A percentile compares a stretch with the other conserved stretches of the same genome.
These are phyloP conservation scores for Girardia tigrina DNA, from an alignment of 2,888 invertebrate species.

Conservation along the genomic window DNA sequence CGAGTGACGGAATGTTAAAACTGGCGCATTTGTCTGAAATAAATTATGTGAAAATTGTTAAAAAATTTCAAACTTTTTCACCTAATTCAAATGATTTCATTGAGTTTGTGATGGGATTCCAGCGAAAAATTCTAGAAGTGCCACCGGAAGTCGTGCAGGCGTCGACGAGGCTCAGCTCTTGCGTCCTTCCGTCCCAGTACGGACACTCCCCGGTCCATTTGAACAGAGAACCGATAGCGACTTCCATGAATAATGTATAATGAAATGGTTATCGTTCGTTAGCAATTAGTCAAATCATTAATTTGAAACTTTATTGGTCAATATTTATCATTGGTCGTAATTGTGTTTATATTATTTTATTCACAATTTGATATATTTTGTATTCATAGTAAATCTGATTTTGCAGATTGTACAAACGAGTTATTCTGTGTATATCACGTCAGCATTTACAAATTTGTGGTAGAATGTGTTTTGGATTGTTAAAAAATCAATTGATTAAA, in stretches of 20 bases:
- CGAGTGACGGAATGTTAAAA: neutral
- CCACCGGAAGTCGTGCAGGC: neutral
- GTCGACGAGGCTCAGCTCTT: neutral
- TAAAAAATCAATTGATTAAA: no score
- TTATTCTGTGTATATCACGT: no score
- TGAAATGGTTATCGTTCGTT: no score
- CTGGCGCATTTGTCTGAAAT: neutral
- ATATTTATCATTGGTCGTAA: no score
- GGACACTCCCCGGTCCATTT: constrained; percentile 27
- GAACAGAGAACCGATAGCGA: neutral
- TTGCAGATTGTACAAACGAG: no score
- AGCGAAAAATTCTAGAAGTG: neutral
- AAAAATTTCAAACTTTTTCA: neutral
- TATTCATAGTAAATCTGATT: no score
- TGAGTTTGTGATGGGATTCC: neutral
- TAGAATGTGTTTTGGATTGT: no score
- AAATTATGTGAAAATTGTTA: neutral
- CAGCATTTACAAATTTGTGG: no score
- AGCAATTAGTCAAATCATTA: no score
- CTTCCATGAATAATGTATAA: neutral
- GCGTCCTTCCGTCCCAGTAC: neutral
- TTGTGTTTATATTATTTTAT: no score
- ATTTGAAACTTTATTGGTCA: no score
- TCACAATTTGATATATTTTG: no score
- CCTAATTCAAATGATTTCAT: neutral